Evolutionary conservation across 2,888 invertebrate species (phyloP).

Genomic region (Erynnis tages): DNA sequence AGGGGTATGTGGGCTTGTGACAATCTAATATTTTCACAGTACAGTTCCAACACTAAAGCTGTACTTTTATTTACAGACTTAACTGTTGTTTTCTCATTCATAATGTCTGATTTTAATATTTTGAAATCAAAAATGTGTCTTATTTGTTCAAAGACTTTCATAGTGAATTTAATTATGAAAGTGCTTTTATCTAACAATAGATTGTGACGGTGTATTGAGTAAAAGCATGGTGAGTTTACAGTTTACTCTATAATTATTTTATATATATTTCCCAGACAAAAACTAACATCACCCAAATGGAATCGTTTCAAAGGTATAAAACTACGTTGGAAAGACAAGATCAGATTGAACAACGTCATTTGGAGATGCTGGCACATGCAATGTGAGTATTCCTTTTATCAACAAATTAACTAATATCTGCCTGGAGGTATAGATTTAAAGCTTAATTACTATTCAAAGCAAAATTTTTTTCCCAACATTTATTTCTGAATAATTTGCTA

Average conservation of each 20-base stretch:
- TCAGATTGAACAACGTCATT: constrained; percentile 99
- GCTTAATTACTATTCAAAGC: no score
- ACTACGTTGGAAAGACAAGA: constrained; percentile 98
- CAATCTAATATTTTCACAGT: constrained; percentile 51
- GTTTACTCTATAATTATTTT: constrained; percentile 30
- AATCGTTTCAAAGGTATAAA: constrained; percentile 99
- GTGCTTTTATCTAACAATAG: constrained; percentile 51
- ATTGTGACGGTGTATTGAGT: constrained; percentile 58
- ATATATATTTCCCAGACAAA: constrained; percentile 88
- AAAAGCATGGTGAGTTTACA: constrained; percentile 59
- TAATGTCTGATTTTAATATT: constrained; percentile 59
- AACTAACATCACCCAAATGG: constrained; percentile 99
- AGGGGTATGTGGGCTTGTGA: constrained; percentile 53
- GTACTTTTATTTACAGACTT: constrained; percentile 48
- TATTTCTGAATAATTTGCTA: neutral
- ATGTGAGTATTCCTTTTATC: constrained; percentile 84
- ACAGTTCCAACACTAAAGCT: constrained; percentile 53
- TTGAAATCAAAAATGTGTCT: constrained; percentile 64
- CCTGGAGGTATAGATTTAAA: no score
- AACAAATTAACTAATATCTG: no score
- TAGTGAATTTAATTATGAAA: constrained; percentile 53
- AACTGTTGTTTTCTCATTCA: constrained; percentile 38
- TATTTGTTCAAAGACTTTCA: constrained; percentile 58
- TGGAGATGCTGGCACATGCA: constrained; percentile 99
- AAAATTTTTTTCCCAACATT: no score